Percentiles rank a stretch among this genome's conserved stretches.
phyloP scores from a whole-genome alignment of 2,888 invertebrate genomes.

The Ecliptopera silaceata region DNA sequence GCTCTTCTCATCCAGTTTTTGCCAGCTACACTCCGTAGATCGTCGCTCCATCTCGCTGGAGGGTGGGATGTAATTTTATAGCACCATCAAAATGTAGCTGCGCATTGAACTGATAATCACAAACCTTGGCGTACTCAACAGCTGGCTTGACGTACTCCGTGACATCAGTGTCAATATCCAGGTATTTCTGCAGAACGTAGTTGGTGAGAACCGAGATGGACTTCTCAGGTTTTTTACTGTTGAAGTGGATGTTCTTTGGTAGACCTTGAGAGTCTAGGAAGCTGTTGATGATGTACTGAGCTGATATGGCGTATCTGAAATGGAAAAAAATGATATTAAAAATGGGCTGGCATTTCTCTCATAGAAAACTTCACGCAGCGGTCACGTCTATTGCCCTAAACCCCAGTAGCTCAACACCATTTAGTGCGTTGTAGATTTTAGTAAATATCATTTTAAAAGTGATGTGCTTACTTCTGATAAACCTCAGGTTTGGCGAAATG shows the following conservation, averaged over 20 bases:
- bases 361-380: too few species aligned
- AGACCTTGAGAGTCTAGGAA: slow-evolving; percentile 90
- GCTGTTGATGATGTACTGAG: slow-evolving; percentile 88
- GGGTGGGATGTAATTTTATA: too few species aligned
- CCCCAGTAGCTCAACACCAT: not conserved
- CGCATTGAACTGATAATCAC: too few species aligned
- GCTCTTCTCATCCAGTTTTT: too few species aligned
- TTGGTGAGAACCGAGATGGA: slow-evolving; percentile 88
- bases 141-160: slow-evolving; percentile 89
- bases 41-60: too few species aligned
- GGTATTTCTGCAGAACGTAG: slow-evolving; percentile 86
- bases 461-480: slow-evolving; percentile 85
- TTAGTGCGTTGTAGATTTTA: not conserved
- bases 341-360: too few species aligned
- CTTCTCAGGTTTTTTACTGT: slow-evolving; percentile 86
- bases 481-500: slow-evolving; percentile 89
- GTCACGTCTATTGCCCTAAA: not conserved
- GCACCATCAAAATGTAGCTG: too few species aligned
- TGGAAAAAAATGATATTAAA: not conserved
- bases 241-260: slow-evolving; percentile 87
- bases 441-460: not conserved
- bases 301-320: slow-evolving; percentile 86
- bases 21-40: too few species aligned
- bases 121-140: slow-evolving; percentile 86
- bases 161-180: slow-evolving; percentile 88